Evolutionary conservation across 2,797 vertebrate species (phyloP), one percentile per base, ranked within the genome.

Genomic region (Taenioides sp.): DNA sequence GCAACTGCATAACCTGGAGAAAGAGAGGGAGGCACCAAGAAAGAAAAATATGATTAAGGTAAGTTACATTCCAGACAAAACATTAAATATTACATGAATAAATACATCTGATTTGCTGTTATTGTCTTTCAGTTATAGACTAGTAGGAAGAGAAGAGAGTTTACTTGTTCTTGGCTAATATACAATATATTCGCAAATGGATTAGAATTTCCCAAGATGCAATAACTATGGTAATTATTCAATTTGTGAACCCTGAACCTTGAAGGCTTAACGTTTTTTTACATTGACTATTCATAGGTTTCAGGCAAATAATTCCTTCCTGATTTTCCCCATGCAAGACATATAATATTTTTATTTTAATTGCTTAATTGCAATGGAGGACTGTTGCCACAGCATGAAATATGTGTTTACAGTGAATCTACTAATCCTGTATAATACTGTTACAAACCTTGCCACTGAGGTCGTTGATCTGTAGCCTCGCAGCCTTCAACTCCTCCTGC

Each of bases 381-480:
- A 4, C 43, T 47, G 43, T 43, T 47, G 12, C 12, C 12, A 4
- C 16, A 43, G 40, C 40, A 12, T 43, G 40, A 43, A 43, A 43
- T 40, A 37, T 43, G 10, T 43, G 40, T 43, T 43, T 43, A 43
- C 10, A 14, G 40, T 43, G 40, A 43, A 43, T 43, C 40, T 43
- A 43, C 10, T 43, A 43, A 43, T 43, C 14, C 12, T 43, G 54
- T 55, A 14, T 11, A 5, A 12, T 23, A 57, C 22, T 57, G n/a
- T 37, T 65, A 7, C 22, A 27, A 78, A 92, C 98, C 93, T 98
- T 98, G 60, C 98, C 97, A 54, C 97, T 98, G 50, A 99, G 93
- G 80, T 99, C 97, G 0, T 99, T 98, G 82, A 99, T 96, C 90
- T 99, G 98, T 78, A 97, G 92, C 54, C 98, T 94, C 0, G 98